These are phyloP conservation scores for Apamea epomidion DNA, from an alignment of 2,888 invertebrate genomes.

Conservation along the genomic window DNA sequence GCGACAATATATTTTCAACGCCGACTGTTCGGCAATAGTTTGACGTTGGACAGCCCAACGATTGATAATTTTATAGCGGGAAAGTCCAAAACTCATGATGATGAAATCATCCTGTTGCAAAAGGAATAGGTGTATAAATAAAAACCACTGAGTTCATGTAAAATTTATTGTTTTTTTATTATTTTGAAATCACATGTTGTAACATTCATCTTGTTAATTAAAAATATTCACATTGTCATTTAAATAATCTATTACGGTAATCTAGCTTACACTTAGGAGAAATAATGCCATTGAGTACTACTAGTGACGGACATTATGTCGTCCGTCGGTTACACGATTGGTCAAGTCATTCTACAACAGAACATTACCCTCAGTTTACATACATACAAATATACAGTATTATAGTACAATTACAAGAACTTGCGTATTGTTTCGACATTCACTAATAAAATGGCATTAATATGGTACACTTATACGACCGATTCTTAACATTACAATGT, in stretches of 20 bases:
- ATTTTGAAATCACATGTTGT: slow-evolving; percentile 91
- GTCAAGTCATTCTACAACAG: slow-evolving; percentile 88
- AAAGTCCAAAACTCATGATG: not conserved
- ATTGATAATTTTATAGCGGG: not conserved
- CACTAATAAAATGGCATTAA: slow-evolving; percentile 89
- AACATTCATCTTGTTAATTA: slow-evolving; percentile 92
- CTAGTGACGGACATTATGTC: slow-evolving; percentile 78
- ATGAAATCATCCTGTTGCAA: slow-evolving; percentile 1
- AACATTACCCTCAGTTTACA: slow-evolving; percentile 86
- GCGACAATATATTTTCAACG: no score
- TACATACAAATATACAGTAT: slow-evolving; percentile 90
- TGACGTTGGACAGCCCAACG: not conserved
- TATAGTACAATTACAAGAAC: slow-evolving; percentile 88
- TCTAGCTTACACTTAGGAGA: slow-evolving; percentile 90
- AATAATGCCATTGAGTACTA: slow-evolving; percentile 90
- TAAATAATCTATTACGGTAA: slow-evolving; percentile 91
- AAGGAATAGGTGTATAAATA: slow-evolving; percentile 38
- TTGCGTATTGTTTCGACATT: slow-evolving; percentile 86
- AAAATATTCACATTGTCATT: slow-evolving; percentile 93
- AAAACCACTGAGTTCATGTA: slow-evolving; percentile 83
- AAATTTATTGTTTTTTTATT: slow-evolving; percentile 92
- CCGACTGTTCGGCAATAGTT: not conserved
- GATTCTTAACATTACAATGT: slow-evolving; percentile 85
- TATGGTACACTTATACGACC: slow-evolving; percentile 86
- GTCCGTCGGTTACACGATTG: slow-evolving; percentile 86